Base-by-base conservation (phyloP, 2,888 invertebrate genomes). In the Ennomos erosarius region DNA sequence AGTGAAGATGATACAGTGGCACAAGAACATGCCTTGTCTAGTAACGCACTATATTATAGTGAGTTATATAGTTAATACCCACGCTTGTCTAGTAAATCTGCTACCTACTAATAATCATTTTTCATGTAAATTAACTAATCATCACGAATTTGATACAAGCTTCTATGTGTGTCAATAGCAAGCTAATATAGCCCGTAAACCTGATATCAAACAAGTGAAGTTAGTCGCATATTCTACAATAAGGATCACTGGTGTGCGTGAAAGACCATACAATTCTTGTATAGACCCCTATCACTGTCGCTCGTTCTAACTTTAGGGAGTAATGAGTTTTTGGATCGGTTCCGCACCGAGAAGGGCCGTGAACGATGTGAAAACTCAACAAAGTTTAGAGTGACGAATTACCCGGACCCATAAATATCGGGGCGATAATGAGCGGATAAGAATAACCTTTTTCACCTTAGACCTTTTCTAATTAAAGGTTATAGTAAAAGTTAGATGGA, bases 321-420 rank as follows among this genome's bases (percentile, higher is more conserved):
- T 84, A 86, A 86, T 85, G 81, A 84, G 83, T 76, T 81, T 75
- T 77, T 67, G 73, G 77, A 76, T 79, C 70, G 66, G 72, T 62
- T 62, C 71, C 64, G 65, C 67, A 61, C 63, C 55, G 61, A 65
- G 68, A 70, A 70, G 69, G 63, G 57, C 64, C 69, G 64, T 64
- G 69, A 76, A 70, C 75, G 78, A 70, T 69, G 77, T 74, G 74
- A 69, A 75, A 76, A 78, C 75, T 76, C 76, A 53, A 67, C 68
- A 70, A 74, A 76, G 65, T 74, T 70, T 64, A 55, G 68, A 74
- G 67, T 76, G 78, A 79, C 75, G 75, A 77, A 78, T 81, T 75
- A 76, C 74, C 71, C 69, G 56, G 55, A 59, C 55, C 70, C 65
- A 71, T 72, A 74, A 73, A 75, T 70, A 72, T 72, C 65, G 66